Evolutionary conservation across 2,797 vertebrate genomes (phyloP), one percentile per base, ranked within the genome.

Genomic region (Sternarchorhynchus goeldii): DNA sequence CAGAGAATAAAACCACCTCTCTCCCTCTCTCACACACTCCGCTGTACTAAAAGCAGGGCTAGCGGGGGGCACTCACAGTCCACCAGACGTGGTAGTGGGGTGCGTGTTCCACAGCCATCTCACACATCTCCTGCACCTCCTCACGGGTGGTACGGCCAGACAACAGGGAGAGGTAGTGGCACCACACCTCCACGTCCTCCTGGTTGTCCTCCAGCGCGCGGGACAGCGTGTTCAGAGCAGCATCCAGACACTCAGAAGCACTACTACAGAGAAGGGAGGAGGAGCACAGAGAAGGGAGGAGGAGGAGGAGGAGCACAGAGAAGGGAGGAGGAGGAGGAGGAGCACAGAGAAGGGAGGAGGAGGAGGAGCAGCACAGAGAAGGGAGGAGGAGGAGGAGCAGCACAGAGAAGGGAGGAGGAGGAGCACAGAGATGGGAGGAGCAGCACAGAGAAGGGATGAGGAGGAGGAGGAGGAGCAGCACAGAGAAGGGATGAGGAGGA

Each of bases 41-140:
- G 7, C 20, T 2, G 18, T 2, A 6, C 2, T 8, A 5, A 0
- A 1, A 20, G 21, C 16, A 6, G 5, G 25, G 20, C 18, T 36
- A 75, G n/a, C 32, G 18, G 36, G 0, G 31, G 0, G 34, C 0
- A 95, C 95, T 95, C 88, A 99, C 97, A 1, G 91, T 96, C 95
- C 96, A 97, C 96, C 97, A 99, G 65, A 97, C 95, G 56, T 90
- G 86, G 31, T 94, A 94, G 86, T 94, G 90, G 0, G 97, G 92
- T 0, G 97, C 96, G 65, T 99, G 97, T 83, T 97, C 96, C 88
- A 99, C 95, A 0, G 97, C 97, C 89, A 95, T 98, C 90, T 99
- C 97, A 70, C 96, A 98, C 97, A 99, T 99, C 91, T 99, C 96
- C 88, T 97, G 95, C 36, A 98, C 91, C 82, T 99, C 97, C 2